Conservation (phyloP, 2,113 vertebrate genomes). For the Cnemophilus loriae region DNA sequence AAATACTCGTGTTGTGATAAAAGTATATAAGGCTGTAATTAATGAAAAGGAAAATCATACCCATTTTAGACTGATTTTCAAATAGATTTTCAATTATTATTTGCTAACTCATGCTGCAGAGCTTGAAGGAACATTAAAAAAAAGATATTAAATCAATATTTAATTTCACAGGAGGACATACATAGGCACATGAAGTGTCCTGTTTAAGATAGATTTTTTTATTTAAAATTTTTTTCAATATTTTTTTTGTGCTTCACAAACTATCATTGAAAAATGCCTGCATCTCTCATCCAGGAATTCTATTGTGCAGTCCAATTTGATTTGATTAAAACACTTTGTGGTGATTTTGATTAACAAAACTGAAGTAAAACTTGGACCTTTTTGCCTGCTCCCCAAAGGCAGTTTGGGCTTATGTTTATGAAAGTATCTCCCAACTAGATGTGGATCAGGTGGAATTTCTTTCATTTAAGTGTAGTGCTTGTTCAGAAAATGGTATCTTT, state of each 20-base stretch:
- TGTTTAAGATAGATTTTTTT: not conserved
- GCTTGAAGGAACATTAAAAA: not conserved
- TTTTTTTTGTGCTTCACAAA: not conserved
- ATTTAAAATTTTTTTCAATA: not conserved
- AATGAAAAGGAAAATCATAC: not conserved
- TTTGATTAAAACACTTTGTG: not conserved
- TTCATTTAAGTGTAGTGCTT: not conserved
- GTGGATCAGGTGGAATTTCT: not conserved
- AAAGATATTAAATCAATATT: not conserved
- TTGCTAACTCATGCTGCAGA: not conserved
- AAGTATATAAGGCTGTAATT: not conserved
- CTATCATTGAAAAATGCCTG: not conserved
- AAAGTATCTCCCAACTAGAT: not conserved
- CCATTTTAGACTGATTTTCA: not conserved
- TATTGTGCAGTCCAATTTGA: not conserved
- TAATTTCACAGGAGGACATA: not conserved
- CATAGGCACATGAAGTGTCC: not conserved
- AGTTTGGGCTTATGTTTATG: not conserved
- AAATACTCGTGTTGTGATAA: not conserved
- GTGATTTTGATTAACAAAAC: not conserved
- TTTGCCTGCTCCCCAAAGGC: not conserved
- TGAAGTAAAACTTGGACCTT: not conserved
- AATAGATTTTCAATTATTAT: not conserved
- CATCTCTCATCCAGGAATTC: not conserved
- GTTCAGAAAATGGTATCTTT: not conserved